These are phyloP conservation scores for Agrotis puta DNA, from an alignment of 2,888 invertebrate genomes.

Conservation along the genomic window DNA sequence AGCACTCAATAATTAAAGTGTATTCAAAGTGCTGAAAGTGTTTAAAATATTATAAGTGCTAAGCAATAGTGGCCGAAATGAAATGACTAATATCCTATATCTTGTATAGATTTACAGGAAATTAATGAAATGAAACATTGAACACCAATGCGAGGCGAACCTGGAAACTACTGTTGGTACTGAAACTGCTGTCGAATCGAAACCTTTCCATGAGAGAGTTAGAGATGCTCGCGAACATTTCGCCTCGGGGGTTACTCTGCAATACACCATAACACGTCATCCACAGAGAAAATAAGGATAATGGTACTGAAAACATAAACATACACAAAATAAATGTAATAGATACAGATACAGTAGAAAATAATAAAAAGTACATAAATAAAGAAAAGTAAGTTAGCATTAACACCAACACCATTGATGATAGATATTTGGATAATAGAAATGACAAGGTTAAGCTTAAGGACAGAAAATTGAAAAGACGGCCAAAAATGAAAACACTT, in stretches of 20 bases:
- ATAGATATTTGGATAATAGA: background rate
- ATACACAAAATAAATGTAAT: constrained; percentile 69
- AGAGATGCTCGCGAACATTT: constrained; percentile 96
- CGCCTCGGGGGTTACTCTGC: constrained; percentile 94
- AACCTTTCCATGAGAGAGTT: constrained; percentile 95
- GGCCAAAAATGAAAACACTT: background rate
- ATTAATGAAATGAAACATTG: constrained; percentile 77
- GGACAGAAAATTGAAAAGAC: background rate
- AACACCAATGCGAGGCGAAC: constrained; percentile 90
- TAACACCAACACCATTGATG: background rate
- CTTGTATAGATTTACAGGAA: constrained; percentile 55
- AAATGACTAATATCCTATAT: constrained; percentile 44
- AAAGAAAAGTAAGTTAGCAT: constrained; percentile 13
- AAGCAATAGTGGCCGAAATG: constrained; percentile 62
- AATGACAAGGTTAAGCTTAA: constrained; percentile 1
- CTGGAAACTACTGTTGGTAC: constrained; percentile 94
- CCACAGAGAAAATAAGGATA: constrained; percentile 64
- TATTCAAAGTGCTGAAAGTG: constrained; percentile 38
- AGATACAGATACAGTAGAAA: constrained; percentile 43
- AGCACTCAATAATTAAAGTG: constrained; percentile 15
- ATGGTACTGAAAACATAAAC: constrained; percentile 79
- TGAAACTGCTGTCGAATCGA: constrained; percentile 94
- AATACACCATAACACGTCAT: constrained; percentile 83
- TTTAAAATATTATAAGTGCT: constrained; percentile 54
- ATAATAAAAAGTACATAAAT: constrained; percentile 44